Evolutionary conservation across 2,113 vertebrate species (phyloP), one percentile per base, ranked within the genome.

Genomic region (Gallinago paraguaiae): DNA sequence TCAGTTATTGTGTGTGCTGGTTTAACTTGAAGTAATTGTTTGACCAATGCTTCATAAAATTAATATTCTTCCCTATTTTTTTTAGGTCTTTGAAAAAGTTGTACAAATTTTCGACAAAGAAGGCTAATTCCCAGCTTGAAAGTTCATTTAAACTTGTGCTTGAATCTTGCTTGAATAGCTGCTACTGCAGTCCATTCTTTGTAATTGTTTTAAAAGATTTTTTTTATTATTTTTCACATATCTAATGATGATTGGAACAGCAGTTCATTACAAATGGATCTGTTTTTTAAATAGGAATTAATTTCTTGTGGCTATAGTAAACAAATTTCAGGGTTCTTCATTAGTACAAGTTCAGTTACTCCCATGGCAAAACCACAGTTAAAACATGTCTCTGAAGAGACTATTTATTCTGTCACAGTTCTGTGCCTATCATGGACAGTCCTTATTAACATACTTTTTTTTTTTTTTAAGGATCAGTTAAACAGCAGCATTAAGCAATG

Each of bases 11-110:
- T 72, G 37, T 81, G 39, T 70, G 23, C 28, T 88, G 39, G 11
- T 54, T 81, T 82, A 60, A 79, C 28, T 90, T 65, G 8, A 80
- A 88, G 20, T 76, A 68, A 60, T 43, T 60, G 27, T 74, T 82
- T 53, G 59, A 77, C 45, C 33, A 79, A 65, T 0, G 6, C 33
- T 56, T 77, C 8, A 37, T 78, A 88, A 94, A 95, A n/a, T 83
- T 5, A 56, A 77, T 72, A 48, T 74, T 61, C 77, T 80, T 93
- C 77, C 97, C 56, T 76, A 22, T 46, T 78, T 83, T 72, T 97
- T 98, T 54, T 95, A 99, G 99, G 99, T 99, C 96, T 99, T 99
- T 97, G 97, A 96, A 89, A 98, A 99, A 53, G 99, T 99, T 95
- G 98, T 99, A 97, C 97, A 98, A 92, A 96, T 99, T 97, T 98